Conservation (phyloP, 2,113 vertebrate genomes). For the Hippocampus barbouri region DNA sequence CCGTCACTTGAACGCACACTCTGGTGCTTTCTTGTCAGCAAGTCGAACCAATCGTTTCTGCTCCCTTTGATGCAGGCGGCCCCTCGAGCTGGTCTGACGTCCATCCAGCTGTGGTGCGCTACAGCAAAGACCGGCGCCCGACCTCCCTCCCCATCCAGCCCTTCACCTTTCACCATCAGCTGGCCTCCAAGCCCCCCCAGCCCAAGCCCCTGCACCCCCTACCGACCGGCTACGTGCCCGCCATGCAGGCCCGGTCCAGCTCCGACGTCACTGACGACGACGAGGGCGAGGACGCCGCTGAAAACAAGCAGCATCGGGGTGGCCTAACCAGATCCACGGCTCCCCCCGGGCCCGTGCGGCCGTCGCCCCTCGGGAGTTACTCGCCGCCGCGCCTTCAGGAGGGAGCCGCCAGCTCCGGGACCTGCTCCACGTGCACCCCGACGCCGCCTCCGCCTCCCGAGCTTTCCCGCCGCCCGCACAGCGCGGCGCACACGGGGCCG, state of each 20-base stretch:
- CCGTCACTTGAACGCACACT: no score
- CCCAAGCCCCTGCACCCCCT: conserved; percentile 80
- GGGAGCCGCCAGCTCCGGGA: conserved; percentile 69
- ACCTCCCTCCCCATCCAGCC: conserved; percentile 96
- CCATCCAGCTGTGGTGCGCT: conserved; percentile 79
- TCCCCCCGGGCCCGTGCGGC: conserved; percentile 76
- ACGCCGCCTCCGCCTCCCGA: conserved; percentile 65
- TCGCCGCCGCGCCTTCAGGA: conserved; percentile 82
- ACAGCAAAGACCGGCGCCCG: conserved; percentile 94
- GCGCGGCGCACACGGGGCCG: not conserved
- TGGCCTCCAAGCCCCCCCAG: conserved; percentile 72
- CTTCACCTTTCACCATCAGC: conserved; percentile 95
- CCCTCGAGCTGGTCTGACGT: conserved; percentile 70
- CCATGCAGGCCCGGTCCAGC: conserved; percentile 74
- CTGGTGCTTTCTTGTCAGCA: no score
- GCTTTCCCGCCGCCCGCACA: conserved; percentile 53
- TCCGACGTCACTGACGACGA: conserved; percentile 32
- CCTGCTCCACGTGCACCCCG: conserved; percentile 80
- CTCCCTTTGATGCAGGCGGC: conserved; percentile 63
- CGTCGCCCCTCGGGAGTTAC: conserved; percentile 91
- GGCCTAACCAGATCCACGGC: conserved; percentile 23
- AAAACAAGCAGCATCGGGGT: conserved; percentile 70
- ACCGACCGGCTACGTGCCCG: conserved; percentile 81
- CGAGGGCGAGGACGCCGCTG: conserved; percentile 64
- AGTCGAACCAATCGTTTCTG: not conserved